These are phyloP conservation scores for Collichthys lucidus DNA, from an alignment of 2,113 vertebrate species.

Conservation along the genomic window DNA sequence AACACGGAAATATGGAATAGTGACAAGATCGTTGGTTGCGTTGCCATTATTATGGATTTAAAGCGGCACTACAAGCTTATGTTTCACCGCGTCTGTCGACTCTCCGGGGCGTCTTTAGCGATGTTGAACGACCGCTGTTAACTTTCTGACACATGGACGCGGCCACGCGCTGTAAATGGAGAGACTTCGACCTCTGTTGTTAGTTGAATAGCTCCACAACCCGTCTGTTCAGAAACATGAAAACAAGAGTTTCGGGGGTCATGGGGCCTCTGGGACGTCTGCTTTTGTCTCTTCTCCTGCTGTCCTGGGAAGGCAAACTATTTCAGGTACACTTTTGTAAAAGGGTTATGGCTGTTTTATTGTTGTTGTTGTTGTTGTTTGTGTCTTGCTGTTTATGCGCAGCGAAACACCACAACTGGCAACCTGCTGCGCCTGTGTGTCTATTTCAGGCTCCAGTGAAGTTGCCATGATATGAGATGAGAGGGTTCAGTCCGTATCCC, in stretches of 20 bases:
- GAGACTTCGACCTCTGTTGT: conserved; percentile 67
- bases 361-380: conserved; percentile 19
- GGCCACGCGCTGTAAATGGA: conserved; percentile 31
- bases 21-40: conserved; percentile 19
- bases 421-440: conserved; percentile 41
- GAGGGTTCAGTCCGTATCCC: conserved; percentile 28
- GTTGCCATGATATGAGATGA: conserved; percentile 57
- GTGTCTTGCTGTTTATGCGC: conserved; percentile 51
- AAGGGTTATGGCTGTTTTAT: background rate
- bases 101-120: background rate
- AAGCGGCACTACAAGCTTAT: background rate
- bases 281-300: conserved; percentile 64
- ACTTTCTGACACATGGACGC: conserved; percentile 38
- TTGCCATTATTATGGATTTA: conserved; percentile 39
- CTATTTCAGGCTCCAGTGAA: conserved; percentile 74
- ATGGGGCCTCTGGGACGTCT: conserved; percentile 51
- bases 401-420: conserved; percentile 21
- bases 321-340: conserved; percentile 64
- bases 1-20: conserved; percentile 81
- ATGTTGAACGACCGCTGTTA: background rate
- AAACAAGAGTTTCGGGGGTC: conserved; percentile 43
- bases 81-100: background rate
- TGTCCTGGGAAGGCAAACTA: conserved; percentile 57
- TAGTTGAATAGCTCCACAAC: conserved; percentile 30
- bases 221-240: conserved; percentile 42